Evolutionary conservation across 1,140 invertebrate genomes (phyloP).

Genomic region (Drosophila neocordata): DNA sequence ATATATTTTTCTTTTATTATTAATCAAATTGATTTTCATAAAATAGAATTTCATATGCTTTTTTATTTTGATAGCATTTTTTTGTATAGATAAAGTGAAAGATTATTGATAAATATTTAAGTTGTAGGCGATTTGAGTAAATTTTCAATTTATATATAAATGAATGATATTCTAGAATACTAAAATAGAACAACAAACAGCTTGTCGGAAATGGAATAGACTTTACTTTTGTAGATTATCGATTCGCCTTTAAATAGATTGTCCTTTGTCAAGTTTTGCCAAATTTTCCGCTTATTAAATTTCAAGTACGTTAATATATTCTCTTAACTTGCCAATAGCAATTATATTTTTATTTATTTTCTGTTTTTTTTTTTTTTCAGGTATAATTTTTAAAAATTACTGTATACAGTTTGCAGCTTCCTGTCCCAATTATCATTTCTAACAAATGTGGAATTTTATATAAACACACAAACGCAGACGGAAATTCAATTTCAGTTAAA

Average conservation of each 20-base stretch:
- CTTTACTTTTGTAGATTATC: background rate
- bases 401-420: conserved; percentile 29
- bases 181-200: background rate
- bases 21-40: conserved; percentile 8
- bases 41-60: background rate
- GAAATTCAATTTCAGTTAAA: conserved; percentile 63
- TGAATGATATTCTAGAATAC: background rate
- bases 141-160: background rate
- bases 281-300: background rate
- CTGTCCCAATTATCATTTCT: conserved; percentile 42
- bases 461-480: conserved; percentile 40
- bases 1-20: conserved; percentile 6
- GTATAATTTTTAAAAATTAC: conserved; percentile 22
- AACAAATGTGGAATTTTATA: conserved; percentile 24
- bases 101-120: too few relatives aligned
- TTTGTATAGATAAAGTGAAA: background rate
- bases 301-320: conserved; percentile 16
- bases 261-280: too few relatives aligned
- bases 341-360: conserved; percentile 11
- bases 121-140: background rate
- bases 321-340: conserved; percentile 19
- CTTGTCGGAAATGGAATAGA: background rate
- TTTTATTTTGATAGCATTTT: background rate
- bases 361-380: conserved; percentile 40
- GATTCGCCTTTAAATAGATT: too few relatives aligned